Evolutionary conservation across 2,888 invertebrate species (phyloP).

Genomic region (Acleris sparsana): DNA sequence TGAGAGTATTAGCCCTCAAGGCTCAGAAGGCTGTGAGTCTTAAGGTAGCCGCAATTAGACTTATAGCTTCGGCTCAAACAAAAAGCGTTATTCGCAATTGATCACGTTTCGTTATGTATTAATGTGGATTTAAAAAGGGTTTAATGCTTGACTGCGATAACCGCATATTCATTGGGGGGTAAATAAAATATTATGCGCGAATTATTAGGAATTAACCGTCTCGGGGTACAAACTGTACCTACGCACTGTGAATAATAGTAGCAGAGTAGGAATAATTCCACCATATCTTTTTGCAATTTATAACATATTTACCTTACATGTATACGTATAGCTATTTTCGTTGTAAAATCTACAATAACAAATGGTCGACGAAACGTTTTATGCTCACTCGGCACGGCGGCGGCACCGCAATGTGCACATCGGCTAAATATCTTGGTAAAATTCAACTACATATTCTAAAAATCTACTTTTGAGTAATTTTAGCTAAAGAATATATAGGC

Average conservation of each 20-base stretch:
- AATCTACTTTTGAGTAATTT: constrained; percentile 55
- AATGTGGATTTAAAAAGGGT: too few species aligned
- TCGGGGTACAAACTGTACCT: background rate
- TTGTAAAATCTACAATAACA: constrained; percentile 79
- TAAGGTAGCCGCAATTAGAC: too few species aligned
- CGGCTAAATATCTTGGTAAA: constrained; percentile 40
- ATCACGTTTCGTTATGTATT: too few species aligned
- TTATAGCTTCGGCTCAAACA: too few species aligned
- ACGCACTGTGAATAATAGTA: constrained; percentile 10
- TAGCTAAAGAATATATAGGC: constrained; percentile 53
- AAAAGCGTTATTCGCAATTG: too few species aligned
- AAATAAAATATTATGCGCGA: too few species aligned
- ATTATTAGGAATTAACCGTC: too few species aligned
- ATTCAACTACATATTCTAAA: constrained; percentile 53
- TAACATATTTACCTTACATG: constrained; percentile 36
- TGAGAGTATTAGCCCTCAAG: too few species aligned
- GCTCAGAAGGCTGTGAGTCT: too few species aligned
- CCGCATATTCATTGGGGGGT: too few species aligned
- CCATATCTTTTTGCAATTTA: constrained; percentile 23
- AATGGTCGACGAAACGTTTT: constrained; percentile 45
- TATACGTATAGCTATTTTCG: constrained; percentile 67
- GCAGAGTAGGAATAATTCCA: constrained; percentile 7
- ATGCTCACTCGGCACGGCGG: constrained; percentile 2
- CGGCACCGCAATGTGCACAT: constrained; percentile 11
- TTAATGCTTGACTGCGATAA: too few species aligned